Evolutionary conservation across 2,797 vertebrate species (phyloP).

Genomic region (Esox lucius): DNA sequence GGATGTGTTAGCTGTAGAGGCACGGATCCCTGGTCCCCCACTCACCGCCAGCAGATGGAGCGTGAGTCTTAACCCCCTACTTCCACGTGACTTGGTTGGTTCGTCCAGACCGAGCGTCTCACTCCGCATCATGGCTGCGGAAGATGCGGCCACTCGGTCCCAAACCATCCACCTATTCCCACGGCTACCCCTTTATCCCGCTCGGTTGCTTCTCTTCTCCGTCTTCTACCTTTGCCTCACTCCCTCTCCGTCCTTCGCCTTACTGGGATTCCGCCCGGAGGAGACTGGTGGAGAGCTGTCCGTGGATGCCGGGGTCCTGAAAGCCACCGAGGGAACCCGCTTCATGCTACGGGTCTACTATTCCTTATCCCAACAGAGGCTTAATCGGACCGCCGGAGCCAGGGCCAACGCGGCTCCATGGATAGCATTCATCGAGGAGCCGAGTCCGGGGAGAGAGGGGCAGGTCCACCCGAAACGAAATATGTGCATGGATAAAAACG

Average conservation of each 20-base stretch:
- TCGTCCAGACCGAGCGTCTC: slow-evolving; percentile 47
- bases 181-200: slow-evolving; percentile 58
- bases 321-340: slow-evolving; percentile 88
- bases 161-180: slow-evolving; percentile 60
- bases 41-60: slow-evolving; percentile 50
- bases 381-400: slow-evolving; percentile 67
- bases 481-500: slow-evolving; percentile 83
- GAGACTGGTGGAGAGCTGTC: slow-evolving; percentile 86
- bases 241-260: slow-evolving; percentile 68
- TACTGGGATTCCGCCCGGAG: slow-evolving; percentile 90
- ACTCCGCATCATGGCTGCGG: slow-evolving; percentile 80
- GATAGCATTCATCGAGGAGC: slow-evolving; percentile 91
- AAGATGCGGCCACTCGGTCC: slow-evolving; percentile 70
- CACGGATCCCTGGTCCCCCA: slow-evolving; percentile 37
- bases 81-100: slow-evolving; percentile 63
- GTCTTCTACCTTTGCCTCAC: slow-evolving; percentile 57
- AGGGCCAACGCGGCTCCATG: slow-evolving; percentile 74
- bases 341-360: slow-evolving; percentile 90
- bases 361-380: slow-evolving; percentile 70
- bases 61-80: slow-evolving; percentile 46
- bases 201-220: slow-evolving; percentile 71
- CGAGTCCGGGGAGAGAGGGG: slow-evolving; percentile 71
- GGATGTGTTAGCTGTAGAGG: neutral
- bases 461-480: slow-evolving; percentile 73
- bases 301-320: slow-evolving; percentile 87